These are phyloP conservation scores for Phaenicophaeus curvirostris DNA, from an alignment of 2,797 vertebrate species.

Conservation along the genomic window DNA sequence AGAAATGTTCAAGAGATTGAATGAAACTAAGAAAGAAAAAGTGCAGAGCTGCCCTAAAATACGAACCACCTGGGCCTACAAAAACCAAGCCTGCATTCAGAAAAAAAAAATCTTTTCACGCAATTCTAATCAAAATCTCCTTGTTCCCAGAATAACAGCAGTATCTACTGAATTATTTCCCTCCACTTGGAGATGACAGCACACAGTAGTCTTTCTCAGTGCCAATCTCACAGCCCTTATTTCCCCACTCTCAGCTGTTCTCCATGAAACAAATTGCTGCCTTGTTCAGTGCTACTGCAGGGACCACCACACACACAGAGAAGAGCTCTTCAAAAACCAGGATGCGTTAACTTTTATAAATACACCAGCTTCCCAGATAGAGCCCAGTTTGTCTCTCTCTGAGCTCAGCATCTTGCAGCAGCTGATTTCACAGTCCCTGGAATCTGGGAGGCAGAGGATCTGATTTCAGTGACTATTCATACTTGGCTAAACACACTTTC, in stretches of 20 bases:
- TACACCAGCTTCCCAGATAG: not conserved
- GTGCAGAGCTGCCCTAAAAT: not conserved
- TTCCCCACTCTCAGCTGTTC: not conserved
- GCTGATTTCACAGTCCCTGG: not conserved
- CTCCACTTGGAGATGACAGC: not conserved
- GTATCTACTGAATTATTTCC: not conserved
- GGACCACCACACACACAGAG: fast-evolving
- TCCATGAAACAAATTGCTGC: not conserved
- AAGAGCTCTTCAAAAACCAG: not conserved
- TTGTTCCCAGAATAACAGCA: not conserved
- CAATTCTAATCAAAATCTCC: not conserved
- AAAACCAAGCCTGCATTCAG: not conserved
- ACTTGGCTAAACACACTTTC: not conserved
- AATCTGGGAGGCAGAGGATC: not conserved
- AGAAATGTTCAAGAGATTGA: not conserved
- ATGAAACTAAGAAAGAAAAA: not conserved
- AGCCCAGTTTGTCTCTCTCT: not conserved
- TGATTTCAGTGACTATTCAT: not conserved
- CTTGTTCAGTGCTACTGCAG: not conserved
- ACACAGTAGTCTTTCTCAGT: fast-evolving
- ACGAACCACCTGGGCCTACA: not conserved
- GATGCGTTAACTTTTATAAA: not conserved
- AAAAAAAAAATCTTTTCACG: not conserved
- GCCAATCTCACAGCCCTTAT: not conserved
- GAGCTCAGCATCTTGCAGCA: not conserved